A percentile compares a stretch with the other conserved stretches of the same genome.
These are phyloP conservation scores for Autographa pulchrina DNA, from an alignment of 2,888 invertebrate species.

Conservation along the genomic window DNA sequence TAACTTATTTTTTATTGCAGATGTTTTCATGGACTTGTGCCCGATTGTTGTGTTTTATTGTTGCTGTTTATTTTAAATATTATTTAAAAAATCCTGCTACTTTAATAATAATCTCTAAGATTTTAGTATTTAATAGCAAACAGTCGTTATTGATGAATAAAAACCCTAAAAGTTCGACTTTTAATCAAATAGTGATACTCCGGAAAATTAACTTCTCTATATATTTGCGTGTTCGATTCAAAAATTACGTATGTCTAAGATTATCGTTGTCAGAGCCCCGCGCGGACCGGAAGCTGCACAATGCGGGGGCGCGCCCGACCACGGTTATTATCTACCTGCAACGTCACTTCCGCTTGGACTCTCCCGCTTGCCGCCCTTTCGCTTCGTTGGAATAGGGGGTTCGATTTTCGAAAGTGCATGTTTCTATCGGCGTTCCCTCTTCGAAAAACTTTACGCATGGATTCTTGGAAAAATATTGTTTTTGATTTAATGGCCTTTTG, in stretches of 20 bases:
- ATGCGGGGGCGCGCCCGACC: conserved; percentile 74
- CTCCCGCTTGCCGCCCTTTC: conserved; percentile 62
- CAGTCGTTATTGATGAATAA: too few species aligned
- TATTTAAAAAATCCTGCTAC: too few species aligned
- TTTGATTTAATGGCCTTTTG: conserved; percentile 44
- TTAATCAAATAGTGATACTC: too few species aligned
- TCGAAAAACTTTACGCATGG: conserved; percentile 51
- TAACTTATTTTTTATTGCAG: background rate
- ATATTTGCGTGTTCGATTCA: conserved; percentile 71
- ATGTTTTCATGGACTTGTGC: background rate
- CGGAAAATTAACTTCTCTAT: conserved; percentile 59
- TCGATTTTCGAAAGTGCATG: conserved; percentile 66
- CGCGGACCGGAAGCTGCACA: conserved; percentile 83
- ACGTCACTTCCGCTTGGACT: conserved; percentile 83
- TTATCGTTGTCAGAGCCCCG: conserved; percentile 80
- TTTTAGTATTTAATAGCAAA: too few species aligned
- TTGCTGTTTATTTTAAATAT: background rate
- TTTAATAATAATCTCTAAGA: too few species aligned
- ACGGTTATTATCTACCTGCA: conserved; percentile 85
- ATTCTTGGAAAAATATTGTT: conserved; percentile 41
- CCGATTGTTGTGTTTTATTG: background rate
- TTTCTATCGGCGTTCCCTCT: conserved; percentile 49
- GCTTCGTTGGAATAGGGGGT: conserved; percentile 60
- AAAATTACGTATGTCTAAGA: conserved; percentile 86
- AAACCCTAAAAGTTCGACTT: background rate